These are phyloP conservation scores for Rhinichthys klamathensis DNA, from an alignment of 2,113 vertebrate species.

Conservation along the genomic window DNA sequence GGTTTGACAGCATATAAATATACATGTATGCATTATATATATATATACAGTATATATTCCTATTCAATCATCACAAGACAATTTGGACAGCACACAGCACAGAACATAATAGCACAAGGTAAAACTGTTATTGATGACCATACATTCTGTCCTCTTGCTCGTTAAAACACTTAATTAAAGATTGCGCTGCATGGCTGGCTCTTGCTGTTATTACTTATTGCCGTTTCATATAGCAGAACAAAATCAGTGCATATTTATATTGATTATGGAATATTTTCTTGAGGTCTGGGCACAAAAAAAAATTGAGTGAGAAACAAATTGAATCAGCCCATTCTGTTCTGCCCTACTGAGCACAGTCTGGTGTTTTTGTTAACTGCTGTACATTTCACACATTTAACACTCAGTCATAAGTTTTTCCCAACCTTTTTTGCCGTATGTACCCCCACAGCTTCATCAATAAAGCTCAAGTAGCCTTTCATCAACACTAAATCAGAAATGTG, in stretches of 20 bases:
- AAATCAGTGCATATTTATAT: conserved; percentile 26
- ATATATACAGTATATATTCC: too few relatives aligned
- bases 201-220: conserved; percentile 9
- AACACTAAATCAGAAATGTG: neutral
- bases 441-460: neutral
- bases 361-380: conserved; percentile 14
- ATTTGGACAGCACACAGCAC: neutral
- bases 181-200: neutral
- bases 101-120: neutral
- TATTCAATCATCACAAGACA: neutral
- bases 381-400: neutral
- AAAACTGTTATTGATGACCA: conserved; percentile 1
- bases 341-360: neutral
- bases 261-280: conserved; percentile 11
- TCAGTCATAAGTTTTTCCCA: neutral
- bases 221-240: neutral
- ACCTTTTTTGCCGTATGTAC: neutral
- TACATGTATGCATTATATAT: too few relatives aligned
- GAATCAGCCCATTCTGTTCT: conserved; percentile 21
- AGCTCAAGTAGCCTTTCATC: neutral
- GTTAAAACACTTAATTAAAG: neutral
- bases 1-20: too few relatives aligned
- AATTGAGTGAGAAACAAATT: conserved; percentile 2
- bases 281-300: neutral
- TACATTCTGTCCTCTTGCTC: neutral